These are phyloP conservation scores for Brachionus rubens DNA, from an alignment of 1,140 invertebrate species.

Conservation along the genomic window DNA sequence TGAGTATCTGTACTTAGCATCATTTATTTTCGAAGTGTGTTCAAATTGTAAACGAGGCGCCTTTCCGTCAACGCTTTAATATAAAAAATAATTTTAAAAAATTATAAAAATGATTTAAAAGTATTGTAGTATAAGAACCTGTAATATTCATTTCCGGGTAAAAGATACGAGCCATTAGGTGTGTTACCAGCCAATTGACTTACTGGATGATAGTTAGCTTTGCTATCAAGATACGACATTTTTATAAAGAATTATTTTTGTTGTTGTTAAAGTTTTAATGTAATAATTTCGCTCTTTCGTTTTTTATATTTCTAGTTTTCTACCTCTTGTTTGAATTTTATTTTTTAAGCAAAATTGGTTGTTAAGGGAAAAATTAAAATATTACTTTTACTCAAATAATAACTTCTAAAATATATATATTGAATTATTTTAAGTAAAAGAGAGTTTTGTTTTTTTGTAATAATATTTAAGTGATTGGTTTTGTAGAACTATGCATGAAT, in stretches of 20 bases:
- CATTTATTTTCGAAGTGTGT: constrained; percentile 9
- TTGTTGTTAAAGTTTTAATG: too few relatives aligned
- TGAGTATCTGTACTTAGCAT: not conserved
- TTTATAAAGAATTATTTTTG: not conserved
- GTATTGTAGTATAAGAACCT: not conserved
- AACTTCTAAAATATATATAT: too few relatives aligned
- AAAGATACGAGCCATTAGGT: constrained; percentile 15
- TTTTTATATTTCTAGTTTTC: too few relatives aligned
- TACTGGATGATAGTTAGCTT: constrained; percentile 40
- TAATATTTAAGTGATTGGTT: too few relatives aligned
- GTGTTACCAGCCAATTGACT: constrained; percentile 33
- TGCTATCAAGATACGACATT: constrained; percentile 41
- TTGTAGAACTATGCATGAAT: too few relatives aligned
- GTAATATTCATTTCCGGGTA: constrained; percentile 41
- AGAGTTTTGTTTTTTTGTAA: too few relatives aligned
- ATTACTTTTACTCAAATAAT: not conserved
- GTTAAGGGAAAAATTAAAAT: constrained; percentile 22
- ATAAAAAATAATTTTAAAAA: not conserved
- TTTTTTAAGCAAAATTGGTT: constrained; percentile 16
- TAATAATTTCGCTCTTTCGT: not conserved
- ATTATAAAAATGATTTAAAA: not conserved
- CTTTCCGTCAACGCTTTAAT: not conserved
- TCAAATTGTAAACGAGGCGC: constrained; percentile 11
- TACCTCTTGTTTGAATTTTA: not conserved
- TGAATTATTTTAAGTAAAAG: too few relatives aligned